Evolutionary conservation across 2,888 invertebrate genomes (phyloP), one percentile per base, ranked within the genome.

Genomic region (Euzophera pinguis): DNA sequence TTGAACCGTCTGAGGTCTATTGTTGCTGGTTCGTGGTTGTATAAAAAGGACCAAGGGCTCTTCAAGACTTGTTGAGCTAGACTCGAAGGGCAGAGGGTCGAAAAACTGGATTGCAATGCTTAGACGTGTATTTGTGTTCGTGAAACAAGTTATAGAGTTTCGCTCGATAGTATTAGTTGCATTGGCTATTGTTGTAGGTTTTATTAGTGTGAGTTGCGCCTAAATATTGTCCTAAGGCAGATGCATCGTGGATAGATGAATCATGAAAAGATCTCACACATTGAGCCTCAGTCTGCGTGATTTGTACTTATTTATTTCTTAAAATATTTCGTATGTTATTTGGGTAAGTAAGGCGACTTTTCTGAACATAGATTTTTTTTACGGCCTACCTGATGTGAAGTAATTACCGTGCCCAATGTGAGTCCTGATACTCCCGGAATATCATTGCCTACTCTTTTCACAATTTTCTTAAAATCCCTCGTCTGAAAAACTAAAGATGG

Each of bases 1-100:
- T 56, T 58, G 55, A 57, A 55, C 54, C 54, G 48, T 54, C 54
- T 57, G 50, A 51, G 79, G 58, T 76, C 80, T 59, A 3, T 34
- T 39, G 6, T 60, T 50, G 47, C 17, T 78, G 77, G 84, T 57
- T 65, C n/a, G n/a, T 71, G 74, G 75, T 73, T 70, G 69, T 68
- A 75, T 74, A 82, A 81, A 84, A 84, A 81, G 68, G 66, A 68
- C 71, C 68, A 75, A 84, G 84, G 78, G 76, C 75, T 71, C 81
- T 81, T 75, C 66, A 76, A 71, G 78, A 79, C 73, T 72, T 73
- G 81, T 78, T 71, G 77, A 73, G 80, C 82, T 84, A 85, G 84
- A 75, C 67, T 65, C 73, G 80, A 85, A 87, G 85, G 87, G 79
- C 85, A 77, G 71, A 75, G 80, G 84, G 86, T 80, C 83, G 79